Percentiles rank a stretch among this genome's conserved stretches.
Evolutionary conservation across 2,888 invertebrate genomes (phyloP).

Genomic region (Caenorhabditis doughertyi): DNA sequence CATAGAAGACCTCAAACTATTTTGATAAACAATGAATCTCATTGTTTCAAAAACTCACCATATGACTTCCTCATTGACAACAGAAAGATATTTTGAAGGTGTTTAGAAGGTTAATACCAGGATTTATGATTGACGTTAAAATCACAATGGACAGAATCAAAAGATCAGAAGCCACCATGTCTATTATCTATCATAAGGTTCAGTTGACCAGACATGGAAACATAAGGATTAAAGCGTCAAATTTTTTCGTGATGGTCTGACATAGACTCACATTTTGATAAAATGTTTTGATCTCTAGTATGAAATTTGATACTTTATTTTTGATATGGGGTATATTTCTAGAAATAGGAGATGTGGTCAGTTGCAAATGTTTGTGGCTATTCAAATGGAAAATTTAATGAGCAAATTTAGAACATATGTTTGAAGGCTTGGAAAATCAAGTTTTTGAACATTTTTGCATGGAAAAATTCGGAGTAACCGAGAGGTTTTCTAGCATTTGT

Average conservation of each 20-base stretch:
- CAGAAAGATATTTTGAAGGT: background rate
- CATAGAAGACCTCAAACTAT: too few species aligned
- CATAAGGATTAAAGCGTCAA: constrained; percentile 44
- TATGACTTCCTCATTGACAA: background rate
- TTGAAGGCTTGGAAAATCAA: background rate
- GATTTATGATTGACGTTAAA: constrained; percentile 1
- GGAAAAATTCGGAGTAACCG: too few species aligned
- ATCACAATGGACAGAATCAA: constrained; percentile 20
- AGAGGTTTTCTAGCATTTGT: too few species aligned
- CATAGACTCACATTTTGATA: background rate
- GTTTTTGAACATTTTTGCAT: background rate
- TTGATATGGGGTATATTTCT: background rate
- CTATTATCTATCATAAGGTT: background rate
- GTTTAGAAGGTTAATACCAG: background rate
- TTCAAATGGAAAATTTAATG: constrained; percentile 6
- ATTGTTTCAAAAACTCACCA: background rate
- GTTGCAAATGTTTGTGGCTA: constrained; percentile 1
- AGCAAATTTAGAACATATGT: background rate
- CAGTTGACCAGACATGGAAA: constrained; percentile 19
- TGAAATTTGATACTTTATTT: background rate
- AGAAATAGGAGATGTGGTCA: background rate
- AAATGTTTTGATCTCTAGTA: constrained; percentile 12
- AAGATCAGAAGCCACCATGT: constrained; percentile 13
- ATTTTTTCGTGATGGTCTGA: background rate
- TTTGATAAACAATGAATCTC: background rate